These are phyloP conservation scores for Cantharis flavilabris DNA, from an alignment of 2,888 invertebrate species.

Conservation along the genomic window DNA sequence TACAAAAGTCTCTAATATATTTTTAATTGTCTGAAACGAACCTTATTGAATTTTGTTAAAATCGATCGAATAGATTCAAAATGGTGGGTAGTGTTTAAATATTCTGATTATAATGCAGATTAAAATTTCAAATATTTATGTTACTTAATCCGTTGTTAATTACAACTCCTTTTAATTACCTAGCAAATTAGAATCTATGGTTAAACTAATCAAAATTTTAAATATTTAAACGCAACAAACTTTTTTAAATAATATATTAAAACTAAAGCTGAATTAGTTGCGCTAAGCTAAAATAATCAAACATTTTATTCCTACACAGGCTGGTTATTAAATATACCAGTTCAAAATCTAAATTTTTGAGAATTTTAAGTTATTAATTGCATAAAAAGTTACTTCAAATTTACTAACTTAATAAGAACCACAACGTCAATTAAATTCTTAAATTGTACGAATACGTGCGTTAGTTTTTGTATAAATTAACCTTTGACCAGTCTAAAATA, in stretches of 20 bases:
- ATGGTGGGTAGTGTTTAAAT: not conserved
- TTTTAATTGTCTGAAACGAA: not conserved
- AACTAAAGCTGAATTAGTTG: not conserved
- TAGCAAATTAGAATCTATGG: not conserved
- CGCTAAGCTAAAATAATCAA: not conserved
- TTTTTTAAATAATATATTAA: not conserved
- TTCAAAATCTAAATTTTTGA: not conserved
- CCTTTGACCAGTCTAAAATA: slow-evolving; percentile 8
- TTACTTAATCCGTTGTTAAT: not conserved
- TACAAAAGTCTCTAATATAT: not conserved
- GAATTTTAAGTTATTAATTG: not conserved
- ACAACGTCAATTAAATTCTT: slow-evolving; percentile 6
- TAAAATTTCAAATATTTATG: not conserved
- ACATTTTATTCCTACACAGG: not conserved
- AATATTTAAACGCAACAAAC: not conserved
- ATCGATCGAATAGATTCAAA: not conserved
- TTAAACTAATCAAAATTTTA: not conserved
- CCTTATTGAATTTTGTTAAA: not conserved
- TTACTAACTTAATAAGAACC: slow-evolving; percentile 1
- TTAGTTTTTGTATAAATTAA: not conserved
- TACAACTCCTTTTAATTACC: not conserved
- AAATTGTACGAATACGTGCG: not conserved
- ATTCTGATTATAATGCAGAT: not conserved
- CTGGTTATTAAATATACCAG: not conserved
- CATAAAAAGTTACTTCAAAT: not conserved